phyloP scores from a whole-genome alignment of 1,140 invertebrate species.

The Drosophila kurseongensis region DNA sequence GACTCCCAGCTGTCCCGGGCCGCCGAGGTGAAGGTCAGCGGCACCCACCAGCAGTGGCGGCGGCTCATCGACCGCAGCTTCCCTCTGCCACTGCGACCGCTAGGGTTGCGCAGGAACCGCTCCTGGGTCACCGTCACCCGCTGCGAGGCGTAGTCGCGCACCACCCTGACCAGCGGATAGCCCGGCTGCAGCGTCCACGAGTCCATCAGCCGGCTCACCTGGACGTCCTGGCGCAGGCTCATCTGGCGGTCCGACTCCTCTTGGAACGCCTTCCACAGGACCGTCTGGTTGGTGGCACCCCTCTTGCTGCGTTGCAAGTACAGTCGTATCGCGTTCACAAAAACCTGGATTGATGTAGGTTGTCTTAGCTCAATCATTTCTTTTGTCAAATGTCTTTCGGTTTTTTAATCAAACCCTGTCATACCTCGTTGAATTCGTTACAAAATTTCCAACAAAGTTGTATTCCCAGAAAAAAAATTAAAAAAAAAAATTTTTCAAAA shows the following conservation, averaged over 20 bases:
- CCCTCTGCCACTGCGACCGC: not conserved
- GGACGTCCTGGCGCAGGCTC: conserved; percentile 6
- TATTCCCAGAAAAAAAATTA: too few relatives aligned
- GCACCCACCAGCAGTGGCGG: conserved; percentile 4
- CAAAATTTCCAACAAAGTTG: too few relatives aligned
- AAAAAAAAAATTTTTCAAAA: too few relatives aligned
- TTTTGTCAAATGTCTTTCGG: too few relatives aligned
- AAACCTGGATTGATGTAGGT: not conserved
- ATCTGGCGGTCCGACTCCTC: not conserved
- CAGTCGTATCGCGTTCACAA: not conserved
- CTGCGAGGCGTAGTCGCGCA: not conserved
- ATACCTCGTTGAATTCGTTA: too few relatives aligned
- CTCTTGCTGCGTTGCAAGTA: not conserved
- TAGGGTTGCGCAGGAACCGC: conserved; percentile 7
- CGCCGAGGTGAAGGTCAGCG: conserved; percentile 8
- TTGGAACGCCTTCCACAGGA: conserved; percentile 5
- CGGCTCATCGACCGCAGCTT: not conserved
- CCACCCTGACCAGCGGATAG: conserved; percentile 5
- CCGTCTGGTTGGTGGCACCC: not conserved
- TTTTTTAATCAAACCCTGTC: too few relatives aligned
- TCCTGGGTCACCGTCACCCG: not conserved
- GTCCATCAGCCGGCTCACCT: conserved; percentile 3
- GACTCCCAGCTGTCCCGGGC: not conserved
- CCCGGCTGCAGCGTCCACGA: conserved; percentile 17
- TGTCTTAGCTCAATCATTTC: too few relatives aligned